Evolutionary conservation across 2,797 vertebrate genomes (phyloP).

Genomic region (Nannoperca australis): DNA sequence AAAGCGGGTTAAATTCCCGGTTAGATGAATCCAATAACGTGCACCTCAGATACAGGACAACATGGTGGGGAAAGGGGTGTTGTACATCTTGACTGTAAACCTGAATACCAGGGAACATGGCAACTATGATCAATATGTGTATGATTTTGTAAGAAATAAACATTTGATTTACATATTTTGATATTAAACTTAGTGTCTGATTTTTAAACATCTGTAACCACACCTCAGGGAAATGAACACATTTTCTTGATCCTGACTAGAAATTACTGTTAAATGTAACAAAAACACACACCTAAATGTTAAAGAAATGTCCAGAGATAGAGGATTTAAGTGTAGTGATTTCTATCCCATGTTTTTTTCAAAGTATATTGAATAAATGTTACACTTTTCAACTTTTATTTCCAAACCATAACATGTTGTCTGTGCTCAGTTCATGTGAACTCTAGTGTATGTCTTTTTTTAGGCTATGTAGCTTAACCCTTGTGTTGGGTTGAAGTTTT

Average conservation of each 20-base stretch:
- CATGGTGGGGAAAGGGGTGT: constrained; percentile 67
- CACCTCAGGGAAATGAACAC: neutral
- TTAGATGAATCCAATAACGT: constrained; percentile 34
- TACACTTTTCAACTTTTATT: neutral
- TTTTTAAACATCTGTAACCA: constrained; percentile 17
- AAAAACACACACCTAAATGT: neutral
- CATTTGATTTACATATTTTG: neutral
- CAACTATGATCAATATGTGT: constrained; percentile 4
- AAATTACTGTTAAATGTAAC: neutral
- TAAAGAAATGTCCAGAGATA: neutral
- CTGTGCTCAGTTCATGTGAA: neutral
- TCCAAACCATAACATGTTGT: neutral
- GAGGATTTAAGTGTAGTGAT: neutral
- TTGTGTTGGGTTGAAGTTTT: neutral
- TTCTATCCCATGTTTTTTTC: neutral
- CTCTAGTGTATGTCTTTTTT: neutral
- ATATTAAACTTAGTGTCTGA: neutral
- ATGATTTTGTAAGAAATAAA: neutral
- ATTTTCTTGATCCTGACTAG: neutral
- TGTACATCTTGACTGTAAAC: constrained; percentile 49
- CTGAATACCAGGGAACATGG: constrained; percentile 20
- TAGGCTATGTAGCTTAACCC: neutral
- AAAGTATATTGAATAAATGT: neutral
- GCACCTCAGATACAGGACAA: constrained; percentile 61
- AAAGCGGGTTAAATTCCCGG: constrained; percentile 2